A percentile compares a stretch with the other conserved stretches of the same genome.
Conservation (phyloP, 2,888 invertebrate genomes). For the Latrodectus elegans region DNA sequence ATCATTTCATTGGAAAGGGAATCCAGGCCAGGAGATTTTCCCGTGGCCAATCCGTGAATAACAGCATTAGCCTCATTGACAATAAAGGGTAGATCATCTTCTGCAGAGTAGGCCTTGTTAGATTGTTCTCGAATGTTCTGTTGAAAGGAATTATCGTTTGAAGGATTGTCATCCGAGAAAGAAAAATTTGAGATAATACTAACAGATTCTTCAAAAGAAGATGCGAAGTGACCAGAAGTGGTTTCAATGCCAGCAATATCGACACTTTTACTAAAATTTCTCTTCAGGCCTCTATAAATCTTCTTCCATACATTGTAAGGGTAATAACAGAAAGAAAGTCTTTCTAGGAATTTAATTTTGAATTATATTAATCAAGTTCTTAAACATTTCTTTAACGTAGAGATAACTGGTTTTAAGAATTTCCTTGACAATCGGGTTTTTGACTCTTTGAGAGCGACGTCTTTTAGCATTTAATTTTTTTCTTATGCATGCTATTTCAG, state of each 20-base stretch:
- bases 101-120: neutral
- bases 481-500: too few relatives aligned
- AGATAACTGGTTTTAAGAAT: neutral
- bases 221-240: too few relatives aligned
- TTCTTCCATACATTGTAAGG: neutral
- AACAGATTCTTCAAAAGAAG: too few relatives aligned
- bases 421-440: neutral
- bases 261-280: neutral
- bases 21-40: neutral
- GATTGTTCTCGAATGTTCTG: neutral
- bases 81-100: neutral
- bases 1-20: too few relatives aligned
- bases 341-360: neutral
- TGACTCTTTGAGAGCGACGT: too few relatives aligned
- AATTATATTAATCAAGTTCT: neutral
- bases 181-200: too few relatives aligned
- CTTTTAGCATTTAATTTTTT: too few relatives aligned
- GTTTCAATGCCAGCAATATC: neutral
- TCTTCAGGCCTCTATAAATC: neutral
- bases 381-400: neutral
- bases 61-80: neutral
- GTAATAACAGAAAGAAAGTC: neutral
- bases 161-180: too few relatives aligned
- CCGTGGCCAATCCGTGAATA: neutral
- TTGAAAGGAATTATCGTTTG: too few relatives aligned